These are phyloP conservation scores for Dascyllus trimaculatus DNA, from an alignment of 2,113 vertebrate genomes.

Conservation along the genomic window DNA sequence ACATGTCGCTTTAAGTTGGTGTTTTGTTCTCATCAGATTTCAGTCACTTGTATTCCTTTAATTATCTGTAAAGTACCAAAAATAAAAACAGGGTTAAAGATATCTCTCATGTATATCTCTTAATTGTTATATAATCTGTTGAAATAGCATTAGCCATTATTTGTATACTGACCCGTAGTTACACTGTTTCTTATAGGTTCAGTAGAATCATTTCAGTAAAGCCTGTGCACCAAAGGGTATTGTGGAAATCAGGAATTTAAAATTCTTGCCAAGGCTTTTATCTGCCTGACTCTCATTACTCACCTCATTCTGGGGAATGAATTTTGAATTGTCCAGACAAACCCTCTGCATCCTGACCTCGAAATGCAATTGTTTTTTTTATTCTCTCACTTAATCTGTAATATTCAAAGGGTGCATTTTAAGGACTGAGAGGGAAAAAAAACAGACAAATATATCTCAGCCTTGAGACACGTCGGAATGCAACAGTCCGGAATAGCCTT, in stretches of 20 bases:
- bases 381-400: constrained; percentile 11
- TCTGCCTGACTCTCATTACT: background rate
- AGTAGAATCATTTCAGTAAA: background rate
- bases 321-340: constrained; percentile 15
- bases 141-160: background rate
- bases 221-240: background rate
- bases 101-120: background rate
- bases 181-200: background rate
- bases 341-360: background rate
- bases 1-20: too few species aligned
- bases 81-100: too few species aligned
- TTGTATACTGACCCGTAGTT: background rate
- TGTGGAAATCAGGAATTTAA: background rate
- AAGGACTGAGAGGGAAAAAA: background rate
- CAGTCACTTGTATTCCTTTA: too few species aligned
- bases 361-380: constrained; percentile 3
- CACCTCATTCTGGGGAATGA: background rate
- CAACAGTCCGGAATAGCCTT: background rate
- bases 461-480: background rate
- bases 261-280: background rate
- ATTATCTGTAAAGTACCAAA: too few species aligned
- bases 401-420: constrained; percentile 9
- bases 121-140: background rate
- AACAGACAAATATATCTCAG: background rate
- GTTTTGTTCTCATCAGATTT: too few species aligned